These are phyloP conservation scores for Semaprochilodus insignis DNA, from an alignment of 2,797 vertebrate species.

Conservation along the genomic window DNA sequence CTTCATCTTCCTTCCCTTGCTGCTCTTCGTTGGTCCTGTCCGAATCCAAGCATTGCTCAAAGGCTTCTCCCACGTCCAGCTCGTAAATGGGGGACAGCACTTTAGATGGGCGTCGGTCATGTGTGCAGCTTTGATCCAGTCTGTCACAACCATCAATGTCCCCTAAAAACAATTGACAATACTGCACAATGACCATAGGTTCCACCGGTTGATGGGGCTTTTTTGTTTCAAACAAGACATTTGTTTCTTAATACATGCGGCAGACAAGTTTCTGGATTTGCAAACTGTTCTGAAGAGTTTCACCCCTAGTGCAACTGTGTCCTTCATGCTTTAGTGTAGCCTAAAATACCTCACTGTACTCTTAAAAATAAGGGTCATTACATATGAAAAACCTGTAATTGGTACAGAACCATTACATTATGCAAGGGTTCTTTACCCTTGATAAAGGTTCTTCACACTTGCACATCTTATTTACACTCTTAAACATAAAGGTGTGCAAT, in stretches of 20 bases:
- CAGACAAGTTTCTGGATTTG: conserved; percentile 30
- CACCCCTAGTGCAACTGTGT: conserved; percentile 76
- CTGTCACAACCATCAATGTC: conserved; percentile 98
- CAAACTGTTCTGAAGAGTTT: conserved; percentile 56
- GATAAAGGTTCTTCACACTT: background rate
- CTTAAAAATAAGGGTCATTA: background rate
- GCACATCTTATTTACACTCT: background rate
- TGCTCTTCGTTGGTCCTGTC: conserved; percentile 79
- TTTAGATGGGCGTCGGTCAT: conserved; percentile 94
- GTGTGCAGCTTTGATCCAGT: conserved; percentile 95
- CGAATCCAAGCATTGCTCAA: conserved; percentile 87
- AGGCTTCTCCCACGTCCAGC: conserved; percentile 91
- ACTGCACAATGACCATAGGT: conserved; percentile 98
- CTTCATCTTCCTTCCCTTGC: conserved; percentile 78
- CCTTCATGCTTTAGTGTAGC: conserved; percentile 46
- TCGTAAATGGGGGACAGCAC: conserved; percentile 97
- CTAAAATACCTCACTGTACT: conserved; percentile 2
- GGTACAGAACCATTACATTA: background rate
- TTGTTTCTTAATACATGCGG: conserved; percentile 64
- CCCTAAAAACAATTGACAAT: conserved; percentile 99
- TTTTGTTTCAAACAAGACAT: conserved; percentile 15
- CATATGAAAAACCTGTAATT: background rate
- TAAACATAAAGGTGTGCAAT: too few species aligned
- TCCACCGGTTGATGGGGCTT: conserved; percentile 58
- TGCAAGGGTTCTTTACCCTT: background rate